Conservation (phyloP, 2,888 invertebrate species). For the Pammene aurita region DNA sequence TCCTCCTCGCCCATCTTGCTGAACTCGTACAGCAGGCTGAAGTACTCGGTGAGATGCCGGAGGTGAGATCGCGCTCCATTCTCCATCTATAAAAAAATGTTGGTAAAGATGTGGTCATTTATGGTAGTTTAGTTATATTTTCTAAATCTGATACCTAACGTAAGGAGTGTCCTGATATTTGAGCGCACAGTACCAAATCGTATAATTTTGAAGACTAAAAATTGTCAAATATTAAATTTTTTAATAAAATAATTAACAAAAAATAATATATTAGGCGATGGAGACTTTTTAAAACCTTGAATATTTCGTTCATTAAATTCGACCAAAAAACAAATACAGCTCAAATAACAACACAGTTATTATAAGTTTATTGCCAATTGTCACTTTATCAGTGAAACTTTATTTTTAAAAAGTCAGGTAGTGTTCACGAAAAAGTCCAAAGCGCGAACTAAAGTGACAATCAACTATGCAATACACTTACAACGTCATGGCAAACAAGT, state of each 20-base stretch:
- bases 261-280: too few species aligned
- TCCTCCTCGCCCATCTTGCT: constrained; percentile 98
- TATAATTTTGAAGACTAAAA: too few species aligned
- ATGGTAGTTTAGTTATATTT: constrained; percentile 1
- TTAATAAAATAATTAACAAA: too few species aligned
- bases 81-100: constrained; percentile 84
- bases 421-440: not conserved
- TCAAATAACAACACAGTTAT: constrained; percentile 16
- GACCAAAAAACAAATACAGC: not conserved
- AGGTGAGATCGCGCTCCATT: constrained; percentile 93
- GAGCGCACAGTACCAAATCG: not conserved
- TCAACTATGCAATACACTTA: constrained; percentile 38
- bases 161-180: not conserved
- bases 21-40: constrained; percentile 95
- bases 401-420: constrained; percentile 29
- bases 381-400: constrained; percentile 20
- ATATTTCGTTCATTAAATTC: too few species aligned
- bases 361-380: constrained; percentile 38
- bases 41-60: constrained; percentile 95
- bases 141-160: not conserved
- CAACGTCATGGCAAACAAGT: constrained; percentile 36
- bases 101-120: not conserved
- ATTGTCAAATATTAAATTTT: too few species aligned
- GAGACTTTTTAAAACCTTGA: too few species aligned
- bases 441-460: constrained; percentile 23